Evolutionary conservation across 2,113 vertebrate species (phyloP).

Genomic region (Ovibos moschatus): DNA sequence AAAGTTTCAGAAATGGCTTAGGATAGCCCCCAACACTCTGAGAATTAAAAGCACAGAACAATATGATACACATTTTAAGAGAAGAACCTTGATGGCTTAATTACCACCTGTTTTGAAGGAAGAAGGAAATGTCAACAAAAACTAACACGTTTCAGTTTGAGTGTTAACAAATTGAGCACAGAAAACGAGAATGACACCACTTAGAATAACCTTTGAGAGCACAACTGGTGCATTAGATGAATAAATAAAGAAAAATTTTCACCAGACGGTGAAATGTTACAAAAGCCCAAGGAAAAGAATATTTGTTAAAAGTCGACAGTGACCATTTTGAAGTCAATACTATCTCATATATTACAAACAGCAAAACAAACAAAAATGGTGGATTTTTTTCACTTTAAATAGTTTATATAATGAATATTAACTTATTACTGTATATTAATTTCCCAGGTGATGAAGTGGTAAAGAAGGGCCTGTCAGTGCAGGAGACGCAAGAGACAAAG

Average conservation of each 20-base stretch:
- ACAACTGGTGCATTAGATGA: neutral
- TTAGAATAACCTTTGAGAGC: neutral
- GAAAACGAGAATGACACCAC: neutral
- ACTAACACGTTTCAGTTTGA: neutral
- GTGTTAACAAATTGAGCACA: neutral
- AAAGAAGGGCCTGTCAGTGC: neutral
- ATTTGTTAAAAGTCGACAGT: neutral
- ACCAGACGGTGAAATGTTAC: neutral
- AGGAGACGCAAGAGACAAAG: neutral
- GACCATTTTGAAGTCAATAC: neutral
- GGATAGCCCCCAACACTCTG: neutral
- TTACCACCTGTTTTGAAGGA: neutral
- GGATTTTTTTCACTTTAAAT: neutral
- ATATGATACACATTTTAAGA: neutral
- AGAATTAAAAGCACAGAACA: neutral
- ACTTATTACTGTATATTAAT: neutral
- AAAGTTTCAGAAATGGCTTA: neutral
- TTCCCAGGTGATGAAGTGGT: neutral
- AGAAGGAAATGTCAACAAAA: neutral
- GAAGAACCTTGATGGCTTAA: neutral
- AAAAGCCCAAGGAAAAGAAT: neutral
- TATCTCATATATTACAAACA: neutral
- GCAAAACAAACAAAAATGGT: neutral
- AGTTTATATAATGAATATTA: neutral
- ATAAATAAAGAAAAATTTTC: neutral